These are phyloP conservation scores for Labrus mixtus DNA, from an alignment of 2,113 vertebrate genomes.

Conservation along the genomic window DNA sequence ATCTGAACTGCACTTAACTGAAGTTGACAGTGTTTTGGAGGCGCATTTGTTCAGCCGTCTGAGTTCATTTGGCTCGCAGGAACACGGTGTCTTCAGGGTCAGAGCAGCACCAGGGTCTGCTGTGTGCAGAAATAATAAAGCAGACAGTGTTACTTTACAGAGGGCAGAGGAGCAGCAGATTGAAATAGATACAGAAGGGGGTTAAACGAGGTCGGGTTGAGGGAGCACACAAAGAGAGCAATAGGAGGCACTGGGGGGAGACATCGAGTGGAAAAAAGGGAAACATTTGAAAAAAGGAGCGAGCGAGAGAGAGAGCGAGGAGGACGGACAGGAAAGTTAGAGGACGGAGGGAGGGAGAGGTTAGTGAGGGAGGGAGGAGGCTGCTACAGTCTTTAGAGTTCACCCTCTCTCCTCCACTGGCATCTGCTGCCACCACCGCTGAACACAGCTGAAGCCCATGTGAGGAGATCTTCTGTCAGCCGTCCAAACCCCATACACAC, in stretches of 20 bases:
- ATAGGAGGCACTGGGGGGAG: constrained; percentile 46
- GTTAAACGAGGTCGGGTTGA: constrained; percentile 65
- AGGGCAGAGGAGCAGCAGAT: constrained; percentile 53
- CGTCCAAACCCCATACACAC: constrained; percentile 80
- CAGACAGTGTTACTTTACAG: constrained; percentile 57
- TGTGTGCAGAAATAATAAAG: constrained; percentile 63
- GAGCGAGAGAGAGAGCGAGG: constrained; percentile 11
- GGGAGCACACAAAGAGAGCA: constrained; percentile 55
- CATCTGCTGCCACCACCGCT: constrained; percentile 85
- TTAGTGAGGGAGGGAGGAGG: constrained; percentile 31
- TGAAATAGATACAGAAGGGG: constrained; percentile 66
- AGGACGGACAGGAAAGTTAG: constrained; percentile 36
- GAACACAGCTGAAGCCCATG: constrained; percentile 86
- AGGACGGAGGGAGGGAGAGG: constrained; percentile 28
- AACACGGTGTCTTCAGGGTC: constrained; percentile 50
- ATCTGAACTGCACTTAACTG: constrained; percentile 44
- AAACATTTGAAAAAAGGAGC: constrained; percentile 4
- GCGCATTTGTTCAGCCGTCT: constrained; percentile 63
- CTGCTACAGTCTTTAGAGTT: constrained; percentile 45
- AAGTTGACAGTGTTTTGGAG: constrained; percentile 56
- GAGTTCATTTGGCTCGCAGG: constrained; percentile 55
- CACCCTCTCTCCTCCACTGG: constrained; percentile 82
- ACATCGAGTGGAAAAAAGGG: constrained; percentile 38
- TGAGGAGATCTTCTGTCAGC: constrained; percentile 88
- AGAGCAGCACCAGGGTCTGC: constrained; percentile 50